Percentiles rank a stretch among this genome's conserved stretches.
These are phyloP conservation scores for Polypterus senegalus DNA, from an alignment of 2,113 vertebrate species.

Conservation along the genomic window DNA sequence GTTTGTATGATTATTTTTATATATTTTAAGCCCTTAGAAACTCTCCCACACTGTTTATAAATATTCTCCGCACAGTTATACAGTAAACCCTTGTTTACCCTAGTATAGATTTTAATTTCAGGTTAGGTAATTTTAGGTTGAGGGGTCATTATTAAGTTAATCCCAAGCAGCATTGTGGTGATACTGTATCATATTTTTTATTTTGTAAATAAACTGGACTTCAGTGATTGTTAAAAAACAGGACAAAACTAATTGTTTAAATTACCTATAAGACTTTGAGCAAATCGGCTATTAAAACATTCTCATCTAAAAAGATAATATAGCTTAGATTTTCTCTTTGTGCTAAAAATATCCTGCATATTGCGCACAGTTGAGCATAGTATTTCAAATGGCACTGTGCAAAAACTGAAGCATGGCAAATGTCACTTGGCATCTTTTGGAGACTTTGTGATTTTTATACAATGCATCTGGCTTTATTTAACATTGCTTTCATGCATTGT, in stretches of 20 bases:
- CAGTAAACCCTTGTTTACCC: too few species aligned
- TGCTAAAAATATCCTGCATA: slow-evolving; percentile 13
- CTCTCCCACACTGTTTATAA: too few species aligned
- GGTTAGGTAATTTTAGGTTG: too few species aligned
- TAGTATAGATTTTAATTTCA: too few species aligned
- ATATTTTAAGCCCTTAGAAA: too few species aligned
- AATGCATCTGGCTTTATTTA: slow-evolving; percentile 24
- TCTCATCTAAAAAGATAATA: slow-evolving; percentile 5
- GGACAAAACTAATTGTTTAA: not conserved
- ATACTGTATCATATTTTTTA: not conserved
- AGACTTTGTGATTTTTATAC: slow-evolving; percentile 28
- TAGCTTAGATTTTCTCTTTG: slow-evolving; percentile 8
- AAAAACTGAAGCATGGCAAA: slow-evolving; percentile 33
- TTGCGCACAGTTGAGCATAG: slow-evolving; percentile 36
- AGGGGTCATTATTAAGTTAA: too few species aligned
- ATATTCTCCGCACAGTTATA: too few species aligned
- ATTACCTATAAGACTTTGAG: not conserved
- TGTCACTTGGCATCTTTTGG: slow-evolving; percentile 31
- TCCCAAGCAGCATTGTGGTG: too few species aligned
- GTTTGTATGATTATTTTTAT: too few species aligned
- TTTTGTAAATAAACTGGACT: not conserved
- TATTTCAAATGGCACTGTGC: slow-evolving; percentile 34
- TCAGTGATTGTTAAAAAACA: not conserved
- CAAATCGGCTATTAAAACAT: not conserved
- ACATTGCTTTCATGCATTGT: slow-evolving; percentile 19